Conservation (phyloP, 1,140 invertebrate genomes). For the Arctopsyche grandis region DNA sequence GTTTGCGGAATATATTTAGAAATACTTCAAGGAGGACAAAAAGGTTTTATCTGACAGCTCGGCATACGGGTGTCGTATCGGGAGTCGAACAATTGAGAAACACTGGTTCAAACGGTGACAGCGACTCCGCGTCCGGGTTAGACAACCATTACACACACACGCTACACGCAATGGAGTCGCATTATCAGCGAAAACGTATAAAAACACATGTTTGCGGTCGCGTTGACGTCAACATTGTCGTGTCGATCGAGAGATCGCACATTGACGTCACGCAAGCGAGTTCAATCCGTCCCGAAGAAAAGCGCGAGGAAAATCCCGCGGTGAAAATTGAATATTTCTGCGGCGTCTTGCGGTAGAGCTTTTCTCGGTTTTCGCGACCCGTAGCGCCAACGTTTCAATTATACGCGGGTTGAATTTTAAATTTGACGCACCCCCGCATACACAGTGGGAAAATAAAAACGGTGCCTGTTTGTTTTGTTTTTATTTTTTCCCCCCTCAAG, state of each 20-base stretch:
- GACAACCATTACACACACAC: background rate
- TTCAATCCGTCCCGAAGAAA: too few relatives aligned
- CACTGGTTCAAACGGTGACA: too few relatives aligned
- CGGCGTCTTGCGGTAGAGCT: background rate
- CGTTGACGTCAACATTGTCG: constrained; percentile 7
- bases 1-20: too few relatives aligned
- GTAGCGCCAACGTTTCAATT: background rate
- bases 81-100: too few relatives aligned
- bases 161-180: background rate
- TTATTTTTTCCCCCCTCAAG: too few relatives aligned
- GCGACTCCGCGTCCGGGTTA: too few relatives aligned
- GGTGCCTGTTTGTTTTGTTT: background rate
- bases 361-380: background rate
- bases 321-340: background rate
- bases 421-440: background rate
- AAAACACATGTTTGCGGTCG: constrained; percentile 25
- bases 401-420: constrained; percentile 14
- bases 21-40: too few relatives aligned
- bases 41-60: too few relatives aligned
- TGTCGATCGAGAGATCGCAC: background rate
- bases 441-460: background rate
- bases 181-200: constrained; percentile 4
- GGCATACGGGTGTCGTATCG: too few relatives aligned
- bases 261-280: background rate
- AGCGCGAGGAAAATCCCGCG: background rate